phyloP scores from a whole-genome alignment of 2,113 vertebrate genomes.

The Vulpes vulpes region DNA sequence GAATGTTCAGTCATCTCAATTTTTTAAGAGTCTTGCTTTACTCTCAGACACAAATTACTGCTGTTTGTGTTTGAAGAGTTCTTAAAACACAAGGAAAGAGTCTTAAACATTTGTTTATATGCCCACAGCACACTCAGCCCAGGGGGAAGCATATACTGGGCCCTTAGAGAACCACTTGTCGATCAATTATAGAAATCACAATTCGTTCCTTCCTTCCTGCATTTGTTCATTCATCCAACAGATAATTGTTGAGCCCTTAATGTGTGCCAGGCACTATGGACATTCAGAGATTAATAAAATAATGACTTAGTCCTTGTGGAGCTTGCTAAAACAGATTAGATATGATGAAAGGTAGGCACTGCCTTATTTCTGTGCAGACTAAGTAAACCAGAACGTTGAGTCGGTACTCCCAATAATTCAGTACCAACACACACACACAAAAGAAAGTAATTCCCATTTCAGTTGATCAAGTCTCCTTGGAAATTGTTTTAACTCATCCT shows the following conservation, averaged over 20 bases:
- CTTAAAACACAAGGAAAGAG: not conserved
- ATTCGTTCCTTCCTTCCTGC: not conserved
- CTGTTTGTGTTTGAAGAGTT: not conserved
- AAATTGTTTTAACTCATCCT: constrained; percentile 29
- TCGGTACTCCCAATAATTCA: not conserved
- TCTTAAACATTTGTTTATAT: not conserved
- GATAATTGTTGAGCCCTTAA: not conserved
- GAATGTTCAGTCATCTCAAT: not conserved
- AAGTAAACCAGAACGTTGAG: not conserved
- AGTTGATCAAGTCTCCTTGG: not conserved
- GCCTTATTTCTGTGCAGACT: not conserved
- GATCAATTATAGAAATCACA: not conserved
- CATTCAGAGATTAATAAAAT: not conserved
- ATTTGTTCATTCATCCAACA: not conserved
- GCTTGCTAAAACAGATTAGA: not conserved
- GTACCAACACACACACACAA: not conserved
- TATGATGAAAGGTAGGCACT: not conserved
- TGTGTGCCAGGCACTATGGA: not conserved
- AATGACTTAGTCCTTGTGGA: not conserved
- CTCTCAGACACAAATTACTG: not conserved
- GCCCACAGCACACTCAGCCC: not conserved
- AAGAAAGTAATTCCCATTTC: not conserved
- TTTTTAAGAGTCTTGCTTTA: constrained; percentile 22
- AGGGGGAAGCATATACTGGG: not conserved
- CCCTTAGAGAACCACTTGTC: not conserved